A percentile compares a stretch with the other conserved stretches of the same genome.
These are phyloP conservation scores for Catharus ustulatus DNA, from an alignment of 2,797 vertebrate genomes.

Conservation along the genomic window DNA sequence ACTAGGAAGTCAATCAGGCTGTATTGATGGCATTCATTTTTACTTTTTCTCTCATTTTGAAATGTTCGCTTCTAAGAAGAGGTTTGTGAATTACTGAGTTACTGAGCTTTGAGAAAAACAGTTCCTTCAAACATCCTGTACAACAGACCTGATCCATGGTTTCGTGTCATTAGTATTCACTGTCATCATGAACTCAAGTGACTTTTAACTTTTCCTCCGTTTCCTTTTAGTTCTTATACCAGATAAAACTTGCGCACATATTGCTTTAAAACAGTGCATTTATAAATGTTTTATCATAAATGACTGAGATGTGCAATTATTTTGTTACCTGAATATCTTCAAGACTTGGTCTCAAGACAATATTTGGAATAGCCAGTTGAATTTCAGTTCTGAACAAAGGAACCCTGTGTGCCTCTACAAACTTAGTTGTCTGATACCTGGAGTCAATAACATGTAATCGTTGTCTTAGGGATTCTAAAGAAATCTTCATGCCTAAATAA, in stretches of 20 bases:
- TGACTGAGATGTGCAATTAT: background rate
- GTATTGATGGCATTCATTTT: background rate
- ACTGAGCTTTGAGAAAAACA: background rate
- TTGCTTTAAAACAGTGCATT: background rate
- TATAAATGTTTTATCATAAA: background rate
- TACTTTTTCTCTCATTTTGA: background rate
- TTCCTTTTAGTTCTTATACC: background rate
- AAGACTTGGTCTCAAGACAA: slow-evolving; percentile 81
- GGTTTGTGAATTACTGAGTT: background rate
- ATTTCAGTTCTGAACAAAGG: slow-evolving; percentile 81
- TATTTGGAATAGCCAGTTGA: slow-evolving; percentile 82
- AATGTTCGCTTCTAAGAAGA: background rate
- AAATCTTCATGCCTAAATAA: slow-evolving; percentile 78
- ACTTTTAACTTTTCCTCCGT: background rate
- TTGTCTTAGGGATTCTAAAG: slow-evolving; percentile 78
- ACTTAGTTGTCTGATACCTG: slow-evolving; percentile 59
- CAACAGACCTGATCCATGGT: background rate
- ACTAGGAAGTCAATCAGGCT: background rate
- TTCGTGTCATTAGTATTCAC: background rate
- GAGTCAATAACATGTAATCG: slow-evolving; percentile 69
- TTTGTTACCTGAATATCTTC: slow-evolving; percentile 83
- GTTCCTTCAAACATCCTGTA: background rate
- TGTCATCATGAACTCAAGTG: background rate
- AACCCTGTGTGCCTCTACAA: background rate
- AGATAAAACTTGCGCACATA: background rate